Evolutionary conservation across 2,113 vertebrate genomes (phyloP).

Genomic region (Pao palembangensis): DNA sequence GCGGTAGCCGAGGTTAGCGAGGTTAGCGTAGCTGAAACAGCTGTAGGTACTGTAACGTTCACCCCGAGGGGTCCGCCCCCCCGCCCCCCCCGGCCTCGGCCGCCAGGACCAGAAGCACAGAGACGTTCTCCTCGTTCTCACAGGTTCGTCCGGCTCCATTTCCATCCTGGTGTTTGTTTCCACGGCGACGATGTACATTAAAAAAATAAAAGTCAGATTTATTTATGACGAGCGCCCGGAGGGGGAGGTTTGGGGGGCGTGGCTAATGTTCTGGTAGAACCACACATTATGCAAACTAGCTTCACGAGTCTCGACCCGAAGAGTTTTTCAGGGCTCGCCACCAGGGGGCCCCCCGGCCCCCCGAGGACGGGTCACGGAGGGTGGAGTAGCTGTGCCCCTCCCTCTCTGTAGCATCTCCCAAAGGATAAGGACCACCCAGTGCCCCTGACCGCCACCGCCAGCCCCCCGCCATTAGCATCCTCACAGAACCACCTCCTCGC

Average conservation of each 20-base stretch:
- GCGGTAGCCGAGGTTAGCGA: slow-evolving; percentile 31
- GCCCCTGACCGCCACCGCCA: slow-evolving; percentile 63
- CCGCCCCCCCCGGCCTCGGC: slow-evolving; percentile 3
- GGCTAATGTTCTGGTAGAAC: slow-evolving; percentile 85
- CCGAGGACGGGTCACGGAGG: neutral
- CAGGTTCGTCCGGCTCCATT: slow-evolving; percentile 25
- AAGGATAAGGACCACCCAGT: slow-evolving; percentile 4
- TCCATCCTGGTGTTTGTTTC: slow-evolving; percentile 35
- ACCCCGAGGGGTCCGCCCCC: slow-evolving; percentile 52
- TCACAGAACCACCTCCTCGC: slow-evolving; percentile 31
- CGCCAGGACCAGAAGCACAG: slow-evolving; percentile 75
- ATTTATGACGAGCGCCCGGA: slow-evolving; percentile 78
- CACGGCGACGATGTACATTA: slow-evolving; percentile 61
- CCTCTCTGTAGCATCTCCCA: neutral
- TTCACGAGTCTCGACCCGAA: slow-evolving; percentile 71
- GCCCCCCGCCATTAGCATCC: slow-evolving; percentile 17
- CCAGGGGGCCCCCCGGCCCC: too few species aligned
- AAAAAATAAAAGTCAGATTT: slow-evolving; percentile 62
- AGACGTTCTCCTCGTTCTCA: slow-evolving; percentile 51
- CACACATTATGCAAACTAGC: slow-evolving; percentile 89
- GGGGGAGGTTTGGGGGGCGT: slow-evolving; percentile 30
- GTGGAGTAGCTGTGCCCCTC: neutral
- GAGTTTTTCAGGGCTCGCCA: slow-evolving; percentile 23
- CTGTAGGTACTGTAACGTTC: slow-evolving; percentile 84
- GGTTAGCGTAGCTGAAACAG: slow-evolving; percentile 68